Conservation (phyloP, 2,888 invertebrate genomes). For the Drosophila histrio region DNA sequence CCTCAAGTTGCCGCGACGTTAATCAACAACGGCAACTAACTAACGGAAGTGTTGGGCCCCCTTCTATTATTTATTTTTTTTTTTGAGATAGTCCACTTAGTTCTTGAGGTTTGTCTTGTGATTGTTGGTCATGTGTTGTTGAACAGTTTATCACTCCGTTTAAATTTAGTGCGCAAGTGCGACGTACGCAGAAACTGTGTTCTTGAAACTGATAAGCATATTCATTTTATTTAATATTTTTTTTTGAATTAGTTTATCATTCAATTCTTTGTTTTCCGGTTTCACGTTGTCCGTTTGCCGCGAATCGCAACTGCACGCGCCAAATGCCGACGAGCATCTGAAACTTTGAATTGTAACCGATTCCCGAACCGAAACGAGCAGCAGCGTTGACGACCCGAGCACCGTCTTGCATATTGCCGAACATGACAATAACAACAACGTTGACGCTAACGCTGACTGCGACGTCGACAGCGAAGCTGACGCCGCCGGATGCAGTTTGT, state of each 20-base stretch:
- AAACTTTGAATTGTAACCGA: slow-evolving; percentile 44
- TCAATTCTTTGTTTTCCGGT: not conserved
- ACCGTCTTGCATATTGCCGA: not conserved
- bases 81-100: slow-evolving; percentile 16
- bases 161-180: slow-evolving; percentile 46
- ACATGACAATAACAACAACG: not conserved
- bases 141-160: slow-evolving; percentile 4
- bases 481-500: slow-evolving; percentile 74
- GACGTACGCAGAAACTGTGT: slow-evolving; percentile 11
- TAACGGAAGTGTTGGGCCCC: slow-evolving; percentile 25
- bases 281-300: slow-evolving; percentile 12
- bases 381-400: slow-evolving; percentile 2
- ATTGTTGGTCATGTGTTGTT: slow-evolving; percentile 7
- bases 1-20: not conserved
- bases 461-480: slow-evolving; percentile 13
- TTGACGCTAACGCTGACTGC: slow-evolving; percentile 4
- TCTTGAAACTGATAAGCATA: slow-evolving; percentile 3
- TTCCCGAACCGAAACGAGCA: slow-evolving; percentile 23
- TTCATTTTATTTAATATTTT: not conserved
- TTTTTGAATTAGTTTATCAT: slow-evolving; percentile 1
- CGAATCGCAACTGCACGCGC: slow-evolving; percentile 67
- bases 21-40: not conserved
- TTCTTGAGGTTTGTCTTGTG: not conserved
- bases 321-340: slow-evolving; percentile 77
- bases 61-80: slow-evolving; percentile 4